phyloP scores from a whole-genome alignment of 2,797 vertebrate genomes.

The Pipistrellus nathusii region DNA sequence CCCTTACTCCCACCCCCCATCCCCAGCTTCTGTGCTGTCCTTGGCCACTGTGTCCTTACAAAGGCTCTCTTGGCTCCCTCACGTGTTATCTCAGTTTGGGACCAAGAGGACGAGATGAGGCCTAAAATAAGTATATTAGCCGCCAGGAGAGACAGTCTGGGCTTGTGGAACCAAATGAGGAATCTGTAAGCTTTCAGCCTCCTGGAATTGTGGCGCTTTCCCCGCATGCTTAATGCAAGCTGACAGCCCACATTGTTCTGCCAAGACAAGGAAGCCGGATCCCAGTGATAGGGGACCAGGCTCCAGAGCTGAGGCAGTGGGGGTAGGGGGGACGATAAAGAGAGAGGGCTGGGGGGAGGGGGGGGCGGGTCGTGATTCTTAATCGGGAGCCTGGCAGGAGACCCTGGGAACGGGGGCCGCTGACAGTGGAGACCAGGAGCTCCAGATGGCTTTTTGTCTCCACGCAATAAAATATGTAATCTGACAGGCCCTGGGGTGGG shows the following conservation, averaged over 20 bases:
- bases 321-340: background rate
- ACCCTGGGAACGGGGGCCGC: slow-evolving; percentile 72
- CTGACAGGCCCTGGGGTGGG: slow-evolving; percentile 84
- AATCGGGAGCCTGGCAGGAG: slow-evolving; percentile 74
- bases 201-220: slow-evolving; percentile 53
- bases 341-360: background rate
- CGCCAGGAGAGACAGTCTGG: background rate
- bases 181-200: slow-evolving; percentile 59
- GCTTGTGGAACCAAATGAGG: slow-evolving; percentile 46
- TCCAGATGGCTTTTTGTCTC: slow-evolving; percentile 88
- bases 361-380: slow-evolving; percentile 19
- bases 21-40: background rate
- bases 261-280: slow-evolving; percentile 43
- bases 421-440: slow-evolving; percentile 71
- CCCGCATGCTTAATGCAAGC: slow-evolving; percentile 33
- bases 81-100: background rate
- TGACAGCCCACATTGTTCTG: slow-evolving; percentile 77
- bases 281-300: slow-evolving; percentile 18
- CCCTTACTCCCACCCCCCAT: background rate
- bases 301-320: background rate
- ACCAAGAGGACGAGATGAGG: slow-evolving; percentile 8
- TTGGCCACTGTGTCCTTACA: background rate
- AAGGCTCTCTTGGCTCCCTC: background rate
- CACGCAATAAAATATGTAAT: slow-evolving; percentile 85
- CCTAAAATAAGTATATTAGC: slow-evolving; percentile 23